These are phyloP conservation scores for Aplocera efformata DNA, from an alignment of 2,888 invertebrate genomes.

Conservation along the genomic window DNA sequence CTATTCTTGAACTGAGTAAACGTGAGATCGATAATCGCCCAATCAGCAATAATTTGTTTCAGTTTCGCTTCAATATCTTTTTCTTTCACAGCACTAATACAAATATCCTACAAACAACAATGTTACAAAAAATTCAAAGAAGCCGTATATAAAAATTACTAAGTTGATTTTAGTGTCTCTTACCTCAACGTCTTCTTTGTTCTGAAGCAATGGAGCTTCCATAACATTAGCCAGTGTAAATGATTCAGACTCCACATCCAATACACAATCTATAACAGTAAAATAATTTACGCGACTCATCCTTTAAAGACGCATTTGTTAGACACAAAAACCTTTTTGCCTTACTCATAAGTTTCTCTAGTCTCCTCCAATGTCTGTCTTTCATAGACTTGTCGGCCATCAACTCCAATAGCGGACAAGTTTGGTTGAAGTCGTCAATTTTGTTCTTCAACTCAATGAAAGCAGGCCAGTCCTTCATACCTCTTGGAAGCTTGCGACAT, in stretches of 20 bases:
- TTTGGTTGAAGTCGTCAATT: conserved; percentile 94
- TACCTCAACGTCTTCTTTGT: conserved; percentile 93
- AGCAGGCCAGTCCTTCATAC: conserved; percentile 93
- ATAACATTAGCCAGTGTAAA: conserved; percentile 90
- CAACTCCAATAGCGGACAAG: conserved; percentile 90
- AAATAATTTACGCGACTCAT: conserved; percentile 1
- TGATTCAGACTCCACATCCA: conserved; percentile 89
- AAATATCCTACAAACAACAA: conserved; percentile 84
- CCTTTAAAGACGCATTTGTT: neutral
- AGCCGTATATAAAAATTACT: too few relatives aligned
- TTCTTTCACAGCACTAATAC: conserved; percentile 93
- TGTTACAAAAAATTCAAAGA: neutral
- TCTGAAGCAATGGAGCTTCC: conserved; percentile 90
- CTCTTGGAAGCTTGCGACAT: conserved; percentile 91
- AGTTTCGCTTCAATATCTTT: conserved; percentile 94
- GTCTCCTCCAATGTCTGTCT: conserved; percentile 87
- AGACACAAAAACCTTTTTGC: conserved; percentile 7
- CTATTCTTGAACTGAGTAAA: conserved; percentile 89
- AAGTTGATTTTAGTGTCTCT: neutral
- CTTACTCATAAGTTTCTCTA: conserved; percentile 73
- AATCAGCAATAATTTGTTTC: conserved; percentile 89
- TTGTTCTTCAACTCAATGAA: conserved; percentile 91
- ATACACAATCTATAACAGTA: conserved; percentile 74
- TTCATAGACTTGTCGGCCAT: conserved; percentile 95
- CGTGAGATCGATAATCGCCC: conserved; percentile 86